Evolutionary conservation across 2,888 invertebrate species (phyloP).

Genomic region (Scaptomyza caliginosa): DNA sequence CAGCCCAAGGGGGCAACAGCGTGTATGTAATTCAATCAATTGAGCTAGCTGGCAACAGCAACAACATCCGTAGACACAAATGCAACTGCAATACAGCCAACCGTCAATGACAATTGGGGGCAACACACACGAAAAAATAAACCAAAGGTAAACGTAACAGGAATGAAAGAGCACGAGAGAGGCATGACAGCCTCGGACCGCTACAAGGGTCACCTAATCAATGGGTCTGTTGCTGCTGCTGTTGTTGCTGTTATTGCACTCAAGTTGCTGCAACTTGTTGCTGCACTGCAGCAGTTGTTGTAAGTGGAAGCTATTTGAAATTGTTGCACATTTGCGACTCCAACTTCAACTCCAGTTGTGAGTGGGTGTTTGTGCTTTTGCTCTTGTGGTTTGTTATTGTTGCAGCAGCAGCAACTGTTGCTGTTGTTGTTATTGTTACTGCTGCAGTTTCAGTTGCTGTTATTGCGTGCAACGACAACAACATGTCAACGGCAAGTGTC

Average conservation of each 20-base stretch:
- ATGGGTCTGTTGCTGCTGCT: conserved; percentile 53
- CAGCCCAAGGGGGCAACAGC: conserved; percentile 25
- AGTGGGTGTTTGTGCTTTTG: conserved; percentile 49
- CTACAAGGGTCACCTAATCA: conserved; percentile 78
- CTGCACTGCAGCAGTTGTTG: conserved; percentile 33
- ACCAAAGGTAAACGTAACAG: conserved; percentile 29
- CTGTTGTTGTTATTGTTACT: conserved; percentile 35
- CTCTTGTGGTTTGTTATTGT: conserved; percentile 25
- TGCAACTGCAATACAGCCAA: conserved; percentile 42
- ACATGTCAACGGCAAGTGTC: conserved; percentile 67
- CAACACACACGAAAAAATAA: conserved; percentile 27
- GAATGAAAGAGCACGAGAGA: conserved; percentile 15
- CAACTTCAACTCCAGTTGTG: conserved; percentile 31
- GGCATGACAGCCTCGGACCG: conserved; percentile 60
- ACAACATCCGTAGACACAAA: conserved; percentile 34
- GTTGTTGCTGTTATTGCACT: conserved; percentile 24
- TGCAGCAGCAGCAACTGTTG: conserved; percentile 5
- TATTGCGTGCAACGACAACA: conserved; percentile 58
- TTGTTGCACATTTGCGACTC: conserved; percentile 64
- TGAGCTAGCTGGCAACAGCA: conserved; percentile 47
- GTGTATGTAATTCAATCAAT: conserved; percentile 77
- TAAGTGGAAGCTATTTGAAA: conserved; percentile 70
- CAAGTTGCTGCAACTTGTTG: conserved; percentile 62
- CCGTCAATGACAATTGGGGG: conserved; percentile 71
- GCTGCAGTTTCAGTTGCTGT: conserved; percentile 42